A percentile compares a stretch with the other conserved stretches of the same genome.
Evolutionary conservation across 2,113 vertebrate species (phyloP).

Genomic region (Gopherus flavomarginatus): DNA sequence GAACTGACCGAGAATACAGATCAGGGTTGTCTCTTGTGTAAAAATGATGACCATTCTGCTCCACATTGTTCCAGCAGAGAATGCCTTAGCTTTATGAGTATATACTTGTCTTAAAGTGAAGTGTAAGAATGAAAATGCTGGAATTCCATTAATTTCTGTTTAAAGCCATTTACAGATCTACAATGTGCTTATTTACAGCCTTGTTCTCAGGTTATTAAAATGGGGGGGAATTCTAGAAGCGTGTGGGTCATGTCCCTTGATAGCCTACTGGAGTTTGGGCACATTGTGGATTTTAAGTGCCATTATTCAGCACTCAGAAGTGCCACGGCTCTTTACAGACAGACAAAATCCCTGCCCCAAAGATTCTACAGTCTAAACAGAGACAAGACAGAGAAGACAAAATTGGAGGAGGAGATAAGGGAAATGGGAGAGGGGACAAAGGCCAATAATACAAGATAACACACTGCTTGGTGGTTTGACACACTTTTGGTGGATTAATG

Average conservation of each 20-base stretch:
- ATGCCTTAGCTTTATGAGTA: no score
- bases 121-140: no score
- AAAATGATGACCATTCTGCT: background rate
- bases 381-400: background rate
- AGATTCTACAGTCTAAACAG: background rate
- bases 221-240: background rate
- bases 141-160: no score
- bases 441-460: background rate
- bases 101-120: background rate
- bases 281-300: background rate
- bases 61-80: background rate
- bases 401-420: background rate
- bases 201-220: background rate
- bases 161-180: background rate
- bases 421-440: background rate
- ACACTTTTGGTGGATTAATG: background rate
- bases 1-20: background rate
- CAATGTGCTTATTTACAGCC: background rate
- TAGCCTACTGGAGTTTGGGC: background rate
- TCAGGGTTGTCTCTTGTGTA: background rate
- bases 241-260: background rate
- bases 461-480: background rate
- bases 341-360: background rate
- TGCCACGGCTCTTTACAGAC: background rate
- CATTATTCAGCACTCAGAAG: background rate